Evolutionary conservation across 2,888 invertebrate genomes (phyloP).

Genomic region (Eledone cirrhosa): DNA sequence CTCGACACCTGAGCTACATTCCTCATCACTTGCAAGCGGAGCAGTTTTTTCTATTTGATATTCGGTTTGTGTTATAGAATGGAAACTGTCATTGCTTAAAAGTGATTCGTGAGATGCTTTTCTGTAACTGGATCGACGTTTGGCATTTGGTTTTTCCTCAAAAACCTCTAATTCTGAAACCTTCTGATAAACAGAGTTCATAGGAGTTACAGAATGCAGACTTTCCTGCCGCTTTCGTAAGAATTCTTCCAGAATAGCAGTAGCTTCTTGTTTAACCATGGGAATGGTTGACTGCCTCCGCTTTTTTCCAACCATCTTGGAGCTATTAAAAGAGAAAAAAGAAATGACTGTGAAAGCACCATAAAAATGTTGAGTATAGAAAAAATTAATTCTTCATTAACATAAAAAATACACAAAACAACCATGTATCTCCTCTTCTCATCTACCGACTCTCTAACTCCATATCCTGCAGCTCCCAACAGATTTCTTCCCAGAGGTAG

Average conservation of each 20-base stretch:
- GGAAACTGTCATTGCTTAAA: not conserved
- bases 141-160: constrained; percentile 13
- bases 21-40: constrained; percentile 18
- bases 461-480: too few species aligned
- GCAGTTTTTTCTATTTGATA: not conserved
- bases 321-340: not conserved
- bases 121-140: not conserved
- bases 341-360: not conserved
- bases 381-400: too few species aligned
- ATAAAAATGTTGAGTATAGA: not conserved
- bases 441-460: too few species aligned
- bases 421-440: too few species aligned
- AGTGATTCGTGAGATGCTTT: not conserved
- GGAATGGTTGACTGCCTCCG: constrained; percentile 14
- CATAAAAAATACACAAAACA: too few species aligned
- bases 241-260: constrained; percentile 52
- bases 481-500: too few species aligned
- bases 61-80: too few species aligned
- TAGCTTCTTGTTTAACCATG: constrained; percentile 46
- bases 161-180: constrained; percentile 32
- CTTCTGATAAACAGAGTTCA: constrained; percentile 32
- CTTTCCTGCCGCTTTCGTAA: constrained; percentile 41
- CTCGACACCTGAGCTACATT: not conserved
- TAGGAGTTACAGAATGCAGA: constrained; percentile 22
- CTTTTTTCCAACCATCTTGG: not conserved